Conservation (phyloP, 2,797 vertebrate genomes). For the Cottoperca gobio region DNA sequence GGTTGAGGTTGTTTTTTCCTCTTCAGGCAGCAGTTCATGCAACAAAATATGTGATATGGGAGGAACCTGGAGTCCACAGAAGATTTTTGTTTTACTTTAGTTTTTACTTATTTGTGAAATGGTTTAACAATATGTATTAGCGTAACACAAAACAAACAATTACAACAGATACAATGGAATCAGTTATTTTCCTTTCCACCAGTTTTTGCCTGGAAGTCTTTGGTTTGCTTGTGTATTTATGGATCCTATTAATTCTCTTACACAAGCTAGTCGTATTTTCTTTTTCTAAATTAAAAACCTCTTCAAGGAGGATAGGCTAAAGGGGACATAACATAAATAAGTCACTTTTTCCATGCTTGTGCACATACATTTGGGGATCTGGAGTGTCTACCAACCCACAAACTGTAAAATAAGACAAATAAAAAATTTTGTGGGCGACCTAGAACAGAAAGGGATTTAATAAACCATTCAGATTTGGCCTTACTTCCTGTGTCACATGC, state of each 20-base stretch:
- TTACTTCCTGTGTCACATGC: too few relatives aligned
- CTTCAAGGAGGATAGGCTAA: neutral
- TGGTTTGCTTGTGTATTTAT: neutral
- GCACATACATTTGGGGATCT: too few relatives aligned
- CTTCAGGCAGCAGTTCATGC: constrained; percentile 3
- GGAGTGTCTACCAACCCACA: too few relatives aligned
- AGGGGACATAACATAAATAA: too few relatives aligned
- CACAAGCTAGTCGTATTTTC: neutral
- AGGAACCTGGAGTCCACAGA: neutral
- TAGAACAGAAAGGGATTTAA: too few relatives aligned
- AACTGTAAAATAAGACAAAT: too few relatives aligned
- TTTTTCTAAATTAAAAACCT: too few relatives aligned
- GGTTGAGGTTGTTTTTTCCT: constrained; percentile 1
- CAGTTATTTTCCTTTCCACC: neutral
- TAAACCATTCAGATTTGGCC: too few relatives aligned
- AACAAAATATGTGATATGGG: neutral
- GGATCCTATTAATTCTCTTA: neutral
- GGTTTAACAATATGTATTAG: neutral
- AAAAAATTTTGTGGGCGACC: too few relatives aligned
- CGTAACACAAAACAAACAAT: neutral
- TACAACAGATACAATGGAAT: neutral
- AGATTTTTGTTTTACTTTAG: neutral
- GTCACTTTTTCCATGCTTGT: too few relatives aligned
- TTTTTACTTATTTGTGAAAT: neutral
- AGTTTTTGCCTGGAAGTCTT: neutral